A percentile compares a stretch with the other conserved stretches of the same genome.
phyloP scores from a whole-genome alignment of 2,888 invertebrate genomes.

The Dolomedes plantarius region DNA sequence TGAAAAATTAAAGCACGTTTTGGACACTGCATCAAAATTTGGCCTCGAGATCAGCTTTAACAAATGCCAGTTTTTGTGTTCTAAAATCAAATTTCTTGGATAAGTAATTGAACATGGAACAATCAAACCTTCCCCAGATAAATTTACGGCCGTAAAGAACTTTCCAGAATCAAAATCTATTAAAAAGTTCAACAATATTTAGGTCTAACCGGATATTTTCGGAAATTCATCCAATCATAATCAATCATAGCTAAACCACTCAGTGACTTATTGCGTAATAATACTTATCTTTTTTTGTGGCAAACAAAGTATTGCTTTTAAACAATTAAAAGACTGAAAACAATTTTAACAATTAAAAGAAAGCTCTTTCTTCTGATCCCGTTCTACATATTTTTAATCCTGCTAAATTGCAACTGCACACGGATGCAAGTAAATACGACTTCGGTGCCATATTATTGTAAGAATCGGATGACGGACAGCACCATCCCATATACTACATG shows the following conservation, averaged over 20 bases:
- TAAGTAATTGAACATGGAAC: no score
- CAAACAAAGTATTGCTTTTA: neutral
- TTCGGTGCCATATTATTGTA: slow-evolving; percentile 21
- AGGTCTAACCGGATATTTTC: slow-evolving; percentile 24
- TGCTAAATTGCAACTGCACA: slow-evolving; percentile 17
- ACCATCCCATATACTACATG: neutral
- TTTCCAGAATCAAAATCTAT: neutral
- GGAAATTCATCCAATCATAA: slow-evolving; percentile 35
- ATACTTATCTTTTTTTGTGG: neutral
- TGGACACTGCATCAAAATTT: no score
- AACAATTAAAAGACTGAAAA: slow-evolving; percentile 17
- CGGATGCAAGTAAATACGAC: slow-evolving; percentile 2
- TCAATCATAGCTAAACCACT: slow-evolving; percentile 26
- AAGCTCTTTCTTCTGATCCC: neutral
- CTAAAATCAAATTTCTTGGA: slow-evolving; percentile 15
- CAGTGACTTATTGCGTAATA: slow-evolving; percentile 26
- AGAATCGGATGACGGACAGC: neutral
- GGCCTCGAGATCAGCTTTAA: no score
- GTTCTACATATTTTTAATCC: slow-evolving; percentile 26
- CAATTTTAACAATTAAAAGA: no score
- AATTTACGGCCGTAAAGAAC: no score
- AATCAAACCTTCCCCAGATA: neutral
- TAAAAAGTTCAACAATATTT: slow-evolving; percentile 22
- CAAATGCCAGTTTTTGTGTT: neutral
- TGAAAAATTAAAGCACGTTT: no score